A percentile compares a stretch with the other conserved stretches of the same genome.
phyloP scores from a whole-genome alignment of 2,113 vertebrate species.

The Miniopterus natalensis region DNA sequence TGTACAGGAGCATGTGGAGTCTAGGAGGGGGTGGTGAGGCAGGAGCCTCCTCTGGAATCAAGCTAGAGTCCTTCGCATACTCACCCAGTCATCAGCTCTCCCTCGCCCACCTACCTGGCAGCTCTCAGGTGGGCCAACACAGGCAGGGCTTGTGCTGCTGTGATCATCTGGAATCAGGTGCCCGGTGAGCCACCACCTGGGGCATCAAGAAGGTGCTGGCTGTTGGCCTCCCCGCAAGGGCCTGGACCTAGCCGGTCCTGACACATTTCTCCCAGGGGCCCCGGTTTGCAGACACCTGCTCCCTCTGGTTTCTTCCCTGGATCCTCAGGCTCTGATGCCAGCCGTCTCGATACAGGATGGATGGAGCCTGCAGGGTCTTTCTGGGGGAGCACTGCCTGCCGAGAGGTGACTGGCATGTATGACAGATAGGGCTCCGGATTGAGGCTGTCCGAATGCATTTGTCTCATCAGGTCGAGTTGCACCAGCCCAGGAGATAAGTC shows the following conservation, averaged over 20 bases:
- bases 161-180: not conserved
- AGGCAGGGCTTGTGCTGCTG: no score
- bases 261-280: not conserved
- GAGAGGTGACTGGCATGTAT: conserved; percentile 79
- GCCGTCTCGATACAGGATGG: not conserved
- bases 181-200: not conserved
- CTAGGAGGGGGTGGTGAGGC: not conserved
- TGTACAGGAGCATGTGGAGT: not conserved
- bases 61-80: not conserved
- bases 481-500: conserved; percentile 83
- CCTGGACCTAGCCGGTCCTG: not conserved
- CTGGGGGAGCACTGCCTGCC: conserved; percentile 74
- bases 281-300: not conserved
- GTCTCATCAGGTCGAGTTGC: conserved; percentile 77
- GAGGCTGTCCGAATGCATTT: conserved; percentile 88
- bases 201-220: not conserved
- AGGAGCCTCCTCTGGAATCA: not conserved
- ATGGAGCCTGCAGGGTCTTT: conserved; percentile 60
- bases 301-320: not conserved
- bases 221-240: not conserved
- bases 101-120: not conserved
- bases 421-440: conserved; percentile 86
- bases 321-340: not conserved
- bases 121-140: not conserved
- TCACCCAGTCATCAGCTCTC: not conserved